phyloP scores from a whole-genome alignment of 2,888 invertebrate genomes.

The Eupithecia insigniata region DNA sequence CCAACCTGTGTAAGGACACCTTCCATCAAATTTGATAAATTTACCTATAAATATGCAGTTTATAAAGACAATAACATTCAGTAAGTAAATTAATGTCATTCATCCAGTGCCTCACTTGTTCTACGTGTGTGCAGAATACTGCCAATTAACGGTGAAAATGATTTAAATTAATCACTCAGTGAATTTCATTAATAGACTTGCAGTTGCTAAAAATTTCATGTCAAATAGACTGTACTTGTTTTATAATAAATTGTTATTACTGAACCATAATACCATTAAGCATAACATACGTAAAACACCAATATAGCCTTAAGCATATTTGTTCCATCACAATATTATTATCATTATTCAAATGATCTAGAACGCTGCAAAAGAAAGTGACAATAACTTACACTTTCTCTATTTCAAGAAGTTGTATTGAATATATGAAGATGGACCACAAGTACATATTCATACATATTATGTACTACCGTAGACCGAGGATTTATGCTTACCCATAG shows the following conservation, averaged over 20 bases:
- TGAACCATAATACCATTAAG: conserved; percentile 18
- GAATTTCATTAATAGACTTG: neutral
- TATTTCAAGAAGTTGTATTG: conserved; percentile 43
- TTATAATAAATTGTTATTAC: neutral
- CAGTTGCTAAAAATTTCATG: neutral
- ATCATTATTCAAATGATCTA: conserved; percentile 39
- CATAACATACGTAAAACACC: neutral
- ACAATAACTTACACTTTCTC: conserved; percentile 44
- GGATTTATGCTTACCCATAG: too few species aligned
- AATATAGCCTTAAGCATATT: conserved; percentile 9
- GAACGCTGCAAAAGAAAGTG: conserved; percentile 43
- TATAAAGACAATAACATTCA: neutral
- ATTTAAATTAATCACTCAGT: neutral
- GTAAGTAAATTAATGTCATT: neutral
- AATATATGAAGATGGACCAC: conserved; percentile 41
- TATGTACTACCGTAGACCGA: too few species aligned
- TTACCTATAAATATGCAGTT: neutral
- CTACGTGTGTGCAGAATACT: neutral
- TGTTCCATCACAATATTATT: conserved; percentile 9
- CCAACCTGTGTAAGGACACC: neutral
- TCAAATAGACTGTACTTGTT: neutral
- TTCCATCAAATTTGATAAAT: neutral
- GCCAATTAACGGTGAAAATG: neutral
- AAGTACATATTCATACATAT: conserved; percentile 34
- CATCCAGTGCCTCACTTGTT: neutral